Evolutionary conservation across 53 echinoderm and acorn worm species (phyloP).

Genomic region (Echinometra lucunter): DNA sequence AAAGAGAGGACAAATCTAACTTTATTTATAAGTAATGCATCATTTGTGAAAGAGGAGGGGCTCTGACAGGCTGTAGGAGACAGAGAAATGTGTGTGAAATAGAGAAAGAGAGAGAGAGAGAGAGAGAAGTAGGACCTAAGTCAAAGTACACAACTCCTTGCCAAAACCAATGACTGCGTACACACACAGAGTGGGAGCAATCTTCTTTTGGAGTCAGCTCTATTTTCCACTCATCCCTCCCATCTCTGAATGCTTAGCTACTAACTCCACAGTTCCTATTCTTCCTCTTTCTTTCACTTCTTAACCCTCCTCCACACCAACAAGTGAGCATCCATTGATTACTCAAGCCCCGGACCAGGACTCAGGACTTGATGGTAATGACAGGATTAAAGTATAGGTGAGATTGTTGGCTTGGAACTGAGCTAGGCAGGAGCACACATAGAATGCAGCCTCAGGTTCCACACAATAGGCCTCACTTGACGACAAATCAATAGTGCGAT

Average conservation of each 20-base stretch:
- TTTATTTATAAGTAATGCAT: constrained; percentile 35
- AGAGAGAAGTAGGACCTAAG: background rate
- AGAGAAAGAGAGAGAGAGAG: background rate
- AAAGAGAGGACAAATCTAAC: constrained; percentile 1
- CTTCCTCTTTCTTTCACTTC: background rate
- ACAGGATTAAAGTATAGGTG: constrained; percentile 33
- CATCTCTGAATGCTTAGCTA: constrained; percentile 33
- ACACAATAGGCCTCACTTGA: constrained; percentile 73
- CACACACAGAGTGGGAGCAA: constrained; percentile 46
- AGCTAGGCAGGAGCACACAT: constrained; percentile 12
- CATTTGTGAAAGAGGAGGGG: background rate
- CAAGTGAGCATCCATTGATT: constrained; percentile 27
- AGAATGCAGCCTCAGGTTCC: constrained; percentile 8
- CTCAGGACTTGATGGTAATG: constrained; percentile 24
- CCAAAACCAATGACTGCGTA: constrained; percentile 50
- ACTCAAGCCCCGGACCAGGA: background rate
- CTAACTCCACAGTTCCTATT: constrained; percentile 60
- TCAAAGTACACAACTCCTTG: constrained; percentile 53
- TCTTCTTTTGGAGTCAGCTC: background rate
- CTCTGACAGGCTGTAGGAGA: background rate
- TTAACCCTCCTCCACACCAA: constrained; percentile 20
- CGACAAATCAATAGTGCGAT: constrained; percentile 70
- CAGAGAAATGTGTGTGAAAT: background rate
- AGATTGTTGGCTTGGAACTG: constrained; percentile 61
- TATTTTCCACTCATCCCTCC: constrained; percentile 55